Evolutionary conservation across 2,113 vertebrate species (phyloP).

Genomic region (Circaetus cinerascens): DNA sequence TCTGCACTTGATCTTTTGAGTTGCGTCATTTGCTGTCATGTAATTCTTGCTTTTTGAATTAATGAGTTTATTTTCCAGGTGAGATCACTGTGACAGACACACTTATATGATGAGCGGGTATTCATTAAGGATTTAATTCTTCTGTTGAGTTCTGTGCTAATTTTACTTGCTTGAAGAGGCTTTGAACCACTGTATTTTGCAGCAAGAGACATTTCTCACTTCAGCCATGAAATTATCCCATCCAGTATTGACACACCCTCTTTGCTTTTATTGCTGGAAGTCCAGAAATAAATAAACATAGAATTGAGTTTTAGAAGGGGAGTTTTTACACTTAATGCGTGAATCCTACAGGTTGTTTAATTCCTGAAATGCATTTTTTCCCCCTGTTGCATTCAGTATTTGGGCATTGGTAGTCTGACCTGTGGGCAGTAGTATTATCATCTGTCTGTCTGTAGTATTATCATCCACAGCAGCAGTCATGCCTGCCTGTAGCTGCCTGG

Average conservation of each 20-base stretch:
- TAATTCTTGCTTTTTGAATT: not conserved
- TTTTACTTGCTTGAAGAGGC: not conserved
- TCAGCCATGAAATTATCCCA: not conserved
- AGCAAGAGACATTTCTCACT: not conserved
- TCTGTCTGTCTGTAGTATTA: not conserved
- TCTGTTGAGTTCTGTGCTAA: not conserved
- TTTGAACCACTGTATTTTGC: not conserved
- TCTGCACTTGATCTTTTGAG: not conserved
- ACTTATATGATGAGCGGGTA: not conserved
- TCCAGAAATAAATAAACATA: not conserved
- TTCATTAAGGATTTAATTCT: not conserved
- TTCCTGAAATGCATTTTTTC: not conserved
- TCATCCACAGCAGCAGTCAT: not conserved
- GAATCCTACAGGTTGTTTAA: not conserved
- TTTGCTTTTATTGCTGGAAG: not conserved
- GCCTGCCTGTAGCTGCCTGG: not conserved
- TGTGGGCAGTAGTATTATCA: not conserved
- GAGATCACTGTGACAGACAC: not conserved
- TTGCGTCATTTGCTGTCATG: not conserved
- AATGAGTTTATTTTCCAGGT: not conserved
- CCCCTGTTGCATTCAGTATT: not conserved
- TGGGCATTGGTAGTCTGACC: not conserved
- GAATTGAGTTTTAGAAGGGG: not conserved
- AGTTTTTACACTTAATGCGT: not conserved
- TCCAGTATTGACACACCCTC: not conserved